These are phyloP conservation scores for Paralinhomoeus sp. DNA, from an alignment of 2,888 invertebrate species.

Conservation along the genomic window DNA sequence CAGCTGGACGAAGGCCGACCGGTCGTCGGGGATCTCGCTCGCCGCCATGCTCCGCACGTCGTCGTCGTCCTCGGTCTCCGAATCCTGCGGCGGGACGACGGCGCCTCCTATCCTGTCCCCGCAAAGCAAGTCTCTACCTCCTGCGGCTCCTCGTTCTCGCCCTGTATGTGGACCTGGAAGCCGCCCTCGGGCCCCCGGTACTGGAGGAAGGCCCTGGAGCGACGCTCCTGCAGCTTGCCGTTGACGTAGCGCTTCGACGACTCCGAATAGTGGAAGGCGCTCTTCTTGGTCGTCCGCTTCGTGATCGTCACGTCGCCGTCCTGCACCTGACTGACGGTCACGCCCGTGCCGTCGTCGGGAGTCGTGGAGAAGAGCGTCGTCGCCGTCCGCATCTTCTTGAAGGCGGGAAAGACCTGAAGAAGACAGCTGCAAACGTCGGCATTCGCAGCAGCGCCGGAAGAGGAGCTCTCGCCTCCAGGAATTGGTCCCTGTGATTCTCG, in stretches of 20 bases:
- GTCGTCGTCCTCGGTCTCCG: conserved; percentile 17
- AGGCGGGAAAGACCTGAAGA: conserved; percentile 2
- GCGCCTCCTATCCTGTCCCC: too few relatives aligned
- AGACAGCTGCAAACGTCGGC: too few relatives aligned
- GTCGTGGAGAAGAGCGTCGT: conserved; percentile 9
- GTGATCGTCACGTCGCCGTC: too few relatives aligned
- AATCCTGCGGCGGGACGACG: background rate
- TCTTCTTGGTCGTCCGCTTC: too few relatives aligned
- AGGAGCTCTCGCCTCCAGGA: background rate
- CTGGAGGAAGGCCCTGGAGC: background rate
- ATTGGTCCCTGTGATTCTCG: background rate
- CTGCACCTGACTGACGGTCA: too few relatives aligned
- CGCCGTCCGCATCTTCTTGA: conserved; percentile 15
- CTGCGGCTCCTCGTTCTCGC: too few relatives aligned
- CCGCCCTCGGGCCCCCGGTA: conserved; percentile 16
- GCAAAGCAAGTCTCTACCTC: too few relatives aligned
- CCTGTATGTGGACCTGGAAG: conserved; percentile 18
- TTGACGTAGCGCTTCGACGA: background rate
- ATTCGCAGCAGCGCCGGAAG: too few relatives aligned
- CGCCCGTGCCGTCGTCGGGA: background rate
- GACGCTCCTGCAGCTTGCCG: background rate
- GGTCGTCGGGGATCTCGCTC: conserved; percentile 9
- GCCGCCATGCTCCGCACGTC: conserved; percentile 9
- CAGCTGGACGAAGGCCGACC: conserved; percentile 9
- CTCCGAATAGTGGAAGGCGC: too few relatives aligned